These are phyloP conservation scores for Poicephalus meyeri DNA, from an alignment of 2,113 vertebrate species.

Conservation along the genomic window DNA sequence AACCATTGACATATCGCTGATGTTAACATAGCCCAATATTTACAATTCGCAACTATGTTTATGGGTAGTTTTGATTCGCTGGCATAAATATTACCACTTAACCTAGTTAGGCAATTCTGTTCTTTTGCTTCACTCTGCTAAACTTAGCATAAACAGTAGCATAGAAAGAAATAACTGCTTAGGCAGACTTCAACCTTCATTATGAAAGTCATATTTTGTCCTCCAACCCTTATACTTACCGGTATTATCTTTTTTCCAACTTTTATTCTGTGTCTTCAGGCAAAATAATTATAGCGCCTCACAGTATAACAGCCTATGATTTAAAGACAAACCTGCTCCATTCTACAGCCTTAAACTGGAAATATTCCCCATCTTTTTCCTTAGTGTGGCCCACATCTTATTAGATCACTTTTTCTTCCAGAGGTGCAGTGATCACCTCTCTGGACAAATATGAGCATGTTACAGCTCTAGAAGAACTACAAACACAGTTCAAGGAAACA, in stretches of 20 bases:
- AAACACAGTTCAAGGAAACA: not conserved
- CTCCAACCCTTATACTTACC: not conserved
- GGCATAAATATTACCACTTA: not conserved
- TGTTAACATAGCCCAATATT: not conserved
- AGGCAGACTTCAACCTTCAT: not conserved
- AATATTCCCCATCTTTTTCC: slow-evolving; percentile 4
- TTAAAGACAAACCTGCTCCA: not conserved
- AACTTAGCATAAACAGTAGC: not conserved
- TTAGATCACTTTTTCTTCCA: not conserved
- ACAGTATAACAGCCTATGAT: not conserved
- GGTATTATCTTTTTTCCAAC: not conserved
- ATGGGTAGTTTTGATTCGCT: not conserved
- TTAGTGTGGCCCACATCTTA: not conserved
- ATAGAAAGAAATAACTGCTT: not conserved
- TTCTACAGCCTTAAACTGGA: not conserved
- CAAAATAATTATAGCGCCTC: not conserved
- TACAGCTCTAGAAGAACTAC: not conserved
- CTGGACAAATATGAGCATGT: not conserved
- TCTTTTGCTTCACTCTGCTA: not conserved
- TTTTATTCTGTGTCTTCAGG: not conserved
- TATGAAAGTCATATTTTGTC: not conserved
- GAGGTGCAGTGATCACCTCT: not conserved
- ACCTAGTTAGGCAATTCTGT: not conserved
- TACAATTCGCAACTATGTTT: not conserved
- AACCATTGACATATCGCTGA: not conserved